These are phyloP conservation scores for Felis chaus DNA, from an alignment of 2,113 vertebrate genomes.

Conservation along the genomic window DNA sequence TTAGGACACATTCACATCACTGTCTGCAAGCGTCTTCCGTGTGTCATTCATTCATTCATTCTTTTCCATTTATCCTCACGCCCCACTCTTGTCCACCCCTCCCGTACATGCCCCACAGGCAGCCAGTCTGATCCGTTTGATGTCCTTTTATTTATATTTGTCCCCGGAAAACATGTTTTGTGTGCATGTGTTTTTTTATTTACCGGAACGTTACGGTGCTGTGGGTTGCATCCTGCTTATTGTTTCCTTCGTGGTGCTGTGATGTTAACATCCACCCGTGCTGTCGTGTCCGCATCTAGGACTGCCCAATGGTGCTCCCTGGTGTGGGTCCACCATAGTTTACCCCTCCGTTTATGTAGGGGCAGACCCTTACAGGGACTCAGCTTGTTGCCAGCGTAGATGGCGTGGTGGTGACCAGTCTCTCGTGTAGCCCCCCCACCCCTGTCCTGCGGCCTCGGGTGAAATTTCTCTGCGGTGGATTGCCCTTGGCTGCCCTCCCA, in stretches of 20 bases:
- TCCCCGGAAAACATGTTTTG: not conserved
- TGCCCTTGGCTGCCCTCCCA: not conserved
- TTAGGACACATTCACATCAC: too few species aligned
- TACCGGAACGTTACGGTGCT: not conserved
- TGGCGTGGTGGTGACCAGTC: fast-evolving
- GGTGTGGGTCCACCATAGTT: not conserved
- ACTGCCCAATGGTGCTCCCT: not conserved
- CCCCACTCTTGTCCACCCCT: too few species aligned
- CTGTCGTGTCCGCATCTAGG: fast-evolving
- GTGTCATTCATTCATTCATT: not conserved
- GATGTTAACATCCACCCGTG: not conserved
- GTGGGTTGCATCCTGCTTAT: not conserved
- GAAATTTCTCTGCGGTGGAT: not conserved
- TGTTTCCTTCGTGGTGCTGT: not conserved
- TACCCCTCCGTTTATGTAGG: not conserved
- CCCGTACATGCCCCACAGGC: not conserved
- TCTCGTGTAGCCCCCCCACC: fast-evolving
- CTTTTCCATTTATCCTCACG: not conserved
- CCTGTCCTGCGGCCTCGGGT: fast-evolving
- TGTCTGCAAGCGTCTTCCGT: not conserved
- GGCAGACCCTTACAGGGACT: not conserved
- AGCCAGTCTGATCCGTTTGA: not conserved
- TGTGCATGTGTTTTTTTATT: not conserved
- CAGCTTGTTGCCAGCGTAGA: not conserved
- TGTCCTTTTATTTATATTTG: not conserved